These are phyloP conservation scores for Synaphobranchus kaupii DNA, from an alignment of 2,797 vertebrate genomes.

Conservation along the genomic window DNA sequence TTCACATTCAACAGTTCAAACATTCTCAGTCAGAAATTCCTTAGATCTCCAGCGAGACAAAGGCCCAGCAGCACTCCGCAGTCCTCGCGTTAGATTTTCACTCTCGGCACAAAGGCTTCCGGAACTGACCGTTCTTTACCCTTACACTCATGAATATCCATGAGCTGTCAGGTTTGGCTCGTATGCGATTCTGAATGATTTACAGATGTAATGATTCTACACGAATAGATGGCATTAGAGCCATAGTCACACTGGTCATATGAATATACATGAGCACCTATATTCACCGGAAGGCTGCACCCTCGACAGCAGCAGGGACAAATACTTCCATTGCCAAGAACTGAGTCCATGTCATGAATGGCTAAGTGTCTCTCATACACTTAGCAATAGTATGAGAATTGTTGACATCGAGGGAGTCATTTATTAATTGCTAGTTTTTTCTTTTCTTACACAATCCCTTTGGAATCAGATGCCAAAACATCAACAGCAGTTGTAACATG, in stretches of 20 bases:
- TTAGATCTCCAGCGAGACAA: background rate
- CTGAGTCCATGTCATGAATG: background rate
- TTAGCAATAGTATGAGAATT: background rate
- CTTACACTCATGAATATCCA: background rate
- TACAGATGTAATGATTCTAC: background rate
- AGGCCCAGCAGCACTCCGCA: background rate
- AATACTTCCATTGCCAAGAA: background rate
- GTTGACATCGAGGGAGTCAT: background rate
- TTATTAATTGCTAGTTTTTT: background rate
- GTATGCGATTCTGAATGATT: background rate
- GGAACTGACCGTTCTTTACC: background rate
- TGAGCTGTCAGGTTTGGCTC: background rate
- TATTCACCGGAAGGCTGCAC: background rate
- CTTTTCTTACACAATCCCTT: background rate
- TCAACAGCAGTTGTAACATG: background rate
- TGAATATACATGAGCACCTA: background rate
- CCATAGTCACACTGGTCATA: background rate
- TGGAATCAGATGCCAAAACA: background rate
- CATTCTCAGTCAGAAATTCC: background rate
- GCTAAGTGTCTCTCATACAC: background rate
- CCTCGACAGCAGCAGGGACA: background rate
- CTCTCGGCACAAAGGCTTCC: background rate
- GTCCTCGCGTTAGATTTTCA: background rate
- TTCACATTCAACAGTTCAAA: background rate
- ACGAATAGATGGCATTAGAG: background rate